Conservation (phyloP, 2,113 vertebrate genomes). For the Corythaeola cristata region DNA sequence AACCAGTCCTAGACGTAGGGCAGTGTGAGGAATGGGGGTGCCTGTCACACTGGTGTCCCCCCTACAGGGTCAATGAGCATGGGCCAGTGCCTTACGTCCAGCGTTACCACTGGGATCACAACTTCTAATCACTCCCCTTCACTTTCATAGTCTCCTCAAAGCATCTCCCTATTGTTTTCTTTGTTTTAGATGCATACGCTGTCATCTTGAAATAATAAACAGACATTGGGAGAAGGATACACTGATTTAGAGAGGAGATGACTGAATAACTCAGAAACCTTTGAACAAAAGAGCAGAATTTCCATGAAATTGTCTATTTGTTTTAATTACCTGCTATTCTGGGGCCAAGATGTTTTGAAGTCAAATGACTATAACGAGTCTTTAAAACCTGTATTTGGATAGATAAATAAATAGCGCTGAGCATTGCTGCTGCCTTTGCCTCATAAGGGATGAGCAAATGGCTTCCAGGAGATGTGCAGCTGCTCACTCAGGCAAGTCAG, state of each 20-base stretch:
- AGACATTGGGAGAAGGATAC: background rate
- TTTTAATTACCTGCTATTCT: background rate
- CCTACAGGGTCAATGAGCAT: rapidly evolving
- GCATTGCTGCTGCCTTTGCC: background rate
- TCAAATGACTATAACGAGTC: background rate
- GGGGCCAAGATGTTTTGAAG: background rate
- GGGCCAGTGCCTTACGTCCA: background rate
- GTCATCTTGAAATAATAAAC: background rate
- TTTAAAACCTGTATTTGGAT: background rate
- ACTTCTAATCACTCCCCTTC: background rate
- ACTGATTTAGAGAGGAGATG: background rate
- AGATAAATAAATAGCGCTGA: background rate
- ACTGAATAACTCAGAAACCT: background rate
- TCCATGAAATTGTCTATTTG: background rate
- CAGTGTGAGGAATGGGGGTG: background rate
- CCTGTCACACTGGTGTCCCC: rapidly evolving
- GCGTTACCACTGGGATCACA: background rate
- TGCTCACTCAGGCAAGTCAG: background rate
- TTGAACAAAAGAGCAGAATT: background rate
- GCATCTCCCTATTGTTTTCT: background rate
- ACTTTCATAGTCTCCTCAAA: background rate
- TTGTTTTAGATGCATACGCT: background rate
- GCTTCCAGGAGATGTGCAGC: background rate
- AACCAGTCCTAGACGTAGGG: background rate
- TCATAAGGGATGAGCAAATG: background rate